Conservation (phyloP, 2,797 vertebrate genomes). For the Poecilia wingei region DNA sequence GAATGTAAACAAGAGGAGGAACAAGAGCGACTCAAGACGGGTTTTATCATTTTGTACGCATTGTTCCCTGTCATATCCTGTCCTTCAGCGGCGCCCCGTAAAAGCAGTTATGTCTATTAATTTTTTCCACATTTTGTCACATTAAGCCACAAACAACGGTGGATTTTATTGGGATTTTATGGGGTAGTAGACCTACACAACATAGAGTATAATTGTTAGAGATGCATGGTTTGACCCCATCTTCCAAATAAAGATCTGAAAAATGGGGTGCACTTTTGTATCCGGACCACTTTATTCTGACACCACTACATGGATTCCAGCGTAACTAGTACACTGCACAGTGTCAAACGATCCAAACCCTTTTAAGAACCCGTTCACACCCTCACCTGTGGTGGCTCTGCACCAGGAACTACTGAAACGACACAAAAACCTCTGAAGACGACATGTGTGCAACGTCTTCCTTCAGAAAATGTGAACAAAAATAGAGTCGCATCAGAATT, state of each 20-base stretch:
- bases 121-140: neutral
- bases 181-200: neutral
- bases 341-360: too few species aligned
- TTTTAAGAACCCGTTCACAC: too few species aligned
- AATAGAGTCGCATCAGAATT: too few species aligned
- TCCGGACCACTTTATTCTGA: neutral
- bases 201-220: neutral
- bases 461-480: too few species aligned
- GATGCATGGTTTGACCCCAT: neutral
- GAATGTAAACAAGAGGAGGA: slow-evolving; percentile 79
- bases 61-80: neutral
- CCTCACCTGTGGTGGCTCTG: too few species aligned
- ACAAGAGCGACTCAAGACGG: slow-evolving; percentile 36
- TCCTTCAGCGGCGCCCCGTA: neutral
- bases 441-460: too few species aligned
- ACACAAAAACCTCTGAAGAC: too few species aligned
- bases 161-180: neutral
- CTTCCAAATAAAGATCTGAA: neutral
- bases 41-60: slow-evolving; percentile 26
- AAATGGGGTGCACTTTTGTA: neutral
- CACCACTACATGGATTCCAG: neutral
- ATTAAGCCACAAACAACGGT: neutral
- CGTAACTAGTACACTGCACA: neutral
- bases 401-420: too few species aligned
- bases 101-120: neutral